Evolutionary conservation across 2,888 invertebrate species (phyloP).

Genomic region (Rhaphigaster nebulosa): DNA sequence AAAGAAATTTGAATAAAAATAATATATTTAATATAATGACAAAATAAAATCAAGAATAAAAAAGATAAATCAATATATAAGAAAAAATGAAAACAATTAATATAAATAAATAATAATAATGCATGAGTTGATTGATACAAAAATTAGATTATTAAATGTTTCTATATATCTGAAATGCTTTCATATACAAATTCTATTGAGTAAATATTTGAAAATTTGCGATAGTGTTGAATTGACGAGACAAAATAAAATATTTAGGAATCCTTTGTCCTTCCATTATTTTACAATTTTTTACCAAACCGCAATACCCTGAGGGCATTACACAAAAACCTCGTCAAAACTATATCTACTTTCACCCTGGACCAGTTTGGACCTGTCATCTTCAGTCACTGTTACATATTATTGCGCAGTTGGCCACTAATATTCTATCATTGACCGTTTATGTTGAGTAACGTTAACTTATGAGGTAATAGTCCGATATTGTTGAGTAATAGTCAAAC

Average conservation of each 20-base stretch:
- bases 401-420: background rate
- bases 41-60: no score
- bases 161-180: no score
- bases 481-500: background rate
- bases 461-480: background rate
- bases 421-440: background rate
- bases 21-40: no score
- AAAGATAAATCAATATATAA: no score
- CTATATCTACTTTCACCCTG: background rate
- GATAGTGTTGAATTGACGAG: no score
- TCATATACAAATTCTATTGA: no score
- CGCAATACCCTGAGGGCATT: background rate
- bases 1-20: no score
- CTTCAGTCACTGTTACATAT: background rate
- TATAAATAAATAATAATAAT: no score
- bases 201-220: no score
- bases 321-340: background rate
- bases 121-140: no score
- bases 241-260: background rate
- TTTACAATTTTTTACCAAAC: background rate
- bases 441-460: background rate
- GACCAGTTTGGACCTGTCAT: background rate
- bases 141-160: no score
- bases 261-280: background rate
- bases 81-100: no score